phyloP scores from a whole-genome alignment of 2,113 vertebrate genomes.

The Macquaria ambigua region DNA sequence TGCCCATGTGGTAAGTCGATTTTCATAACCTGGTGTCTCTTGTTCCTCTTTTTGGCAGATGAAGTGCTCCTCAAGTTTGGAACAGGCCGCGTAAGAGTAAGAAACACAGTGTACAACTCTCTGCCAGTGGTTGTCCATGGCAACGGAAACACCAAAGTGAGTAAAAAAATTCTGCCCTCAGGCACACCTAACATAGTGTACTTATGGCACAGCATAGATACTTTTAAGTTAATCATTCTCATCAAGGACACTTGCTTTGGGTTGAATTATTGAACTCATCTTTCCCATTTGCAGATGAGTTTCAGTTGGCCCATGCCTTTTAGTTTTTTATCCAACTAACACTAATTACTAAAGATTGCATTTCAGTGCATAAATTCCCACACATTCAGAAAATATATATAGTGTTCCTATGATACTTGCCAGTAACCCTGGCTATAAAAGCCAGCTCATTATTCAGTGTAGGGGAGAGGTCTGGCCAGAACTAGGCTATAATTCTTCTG shows the following conservation, averaged over 20 bases:
- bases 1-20: slow-evolving; percentile 22
- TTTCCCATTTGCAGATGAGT: slow-evolving; percentile 9
- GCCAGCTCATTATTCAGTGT: slow-evolving; percentile 53
- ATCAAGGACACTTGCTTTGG: slow-evolving; percentile 1
- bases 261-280: slow-evolving; percentile 20
- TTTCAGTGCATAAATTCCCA: slow-evolving; percentile 5
- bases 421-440: slow-evolving; percentile 24
- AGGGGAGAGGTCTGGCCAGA: slow-evolving; percentile 17
- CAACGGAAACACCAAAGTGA: slow-evolving; percentile 96
- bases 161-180: slow-evolving; percentile 48
- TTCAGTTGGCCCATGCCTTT: slow-evolving; percentile 12
- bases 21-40: slow-evolving; percentile 48
- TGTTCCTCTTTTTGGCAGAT: slow-evolving; percentile 85
- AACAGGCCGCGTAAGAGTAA: slow-evolving; percentile 89
- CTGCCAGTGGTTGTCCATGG: slow-evolving; percentile 92
- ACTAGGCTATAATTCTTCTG: slow-evolving; percentile 9
- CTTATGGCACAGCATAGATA: slow-evolving; percentile 1
- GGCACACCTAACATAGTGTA: background rate
- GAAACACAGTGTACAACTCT: slow-evolving; percentile 93
- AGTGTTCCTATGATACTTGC: slow-evolving; percentile 19
- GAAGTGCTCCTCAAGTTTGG: slow-evolving; percentile 97
- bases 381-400: background rate
- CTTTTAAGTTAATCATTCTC: slow-evolving; percentile 2
- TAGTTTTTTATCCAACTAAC: slow-evolving; percentile 6
- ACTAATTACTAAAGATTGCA: slow-evolving; percentile 6